These are phyloP conservation scores for Sebastes diploproa DNA, from an alignment of 2,797 vertebrate genomes.

Conservation along the genomic window DNA sequence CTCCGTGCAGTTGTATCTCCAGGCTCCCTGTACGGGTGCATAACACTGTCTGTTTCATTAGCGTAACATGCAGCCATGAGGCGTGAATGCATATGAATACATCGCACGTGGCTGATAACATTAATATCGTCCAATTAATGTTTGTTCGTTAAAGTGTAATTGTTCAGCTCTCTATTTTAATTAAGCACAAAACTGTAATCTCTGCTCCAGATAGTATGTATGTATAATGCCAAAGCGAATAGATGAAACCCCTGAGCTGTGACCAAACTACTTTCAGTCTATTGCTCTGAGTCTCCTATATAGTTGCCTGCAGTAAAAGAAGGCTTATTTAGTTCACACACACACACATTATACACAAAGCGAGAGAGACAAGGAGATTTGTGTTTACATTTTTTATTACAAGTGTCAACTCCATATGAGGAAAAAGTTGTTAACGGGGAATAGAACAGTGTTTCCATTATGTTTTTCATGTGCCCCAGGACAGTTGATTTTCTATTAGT, in stretches of 20 bases:
- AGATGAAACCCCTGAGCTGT: slow-evolving; percentile 59
- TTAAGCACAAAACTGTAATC: slow-evolving; percentile 51
- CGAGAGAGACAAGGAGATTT: slow-evolving; percentile 26
- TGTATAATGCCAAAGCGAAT: slow-evolving; percentile 59
- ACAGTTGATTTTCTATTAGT: slow-evolving; percentile 69
- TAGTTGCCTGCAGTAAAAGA: slow-evolving; percentile 62
- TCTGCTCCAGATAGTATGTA: slow-evolving; percentile 30
- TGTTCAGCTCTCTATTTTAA: slow-evolving; percentile 62
- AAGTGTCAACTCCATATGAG: slow-evolving; percentile 58
- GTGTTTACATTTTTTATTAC: slow-evolving; percentile 70
- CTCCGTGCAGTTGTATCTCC: not conserved
- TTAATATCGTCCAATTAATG: slow-evolving; percentile 67
- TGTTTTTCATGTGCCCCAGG: slow-evolving; percentile 68
- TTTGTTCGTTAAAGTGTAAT: slow-evolving; percentile 62
- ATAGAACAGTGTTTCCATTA: slow-evolving; percentile 58
- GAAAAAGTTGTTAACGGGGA: slow-evolving; percentile 66
- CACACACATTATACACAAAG: not conserved
- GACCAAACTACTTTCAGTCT: slow-evolving; percentile 55
- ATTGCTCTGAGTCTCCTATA: slow-evolving; percentile 46
- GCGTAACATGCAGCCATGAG: slow-evolving; percentile 39
- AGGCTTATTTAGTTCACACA: slow-evolving; percentile 49
- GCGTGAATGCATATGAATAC: slow-evolving; percentile 21
- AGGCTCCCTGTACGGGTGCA: not conserved
- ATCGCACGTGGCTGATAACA: slow-evolving; percentile 41
- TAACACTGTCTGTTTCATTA: slow-evolving; percentile 21